Percentiles rank a stretch among this genome's conserved stretches.
Evolutionary conservation across 2,797 vertebrate genomes (phyloP).

Genomic region (Erpetoichthys calabaricus): DNA sequence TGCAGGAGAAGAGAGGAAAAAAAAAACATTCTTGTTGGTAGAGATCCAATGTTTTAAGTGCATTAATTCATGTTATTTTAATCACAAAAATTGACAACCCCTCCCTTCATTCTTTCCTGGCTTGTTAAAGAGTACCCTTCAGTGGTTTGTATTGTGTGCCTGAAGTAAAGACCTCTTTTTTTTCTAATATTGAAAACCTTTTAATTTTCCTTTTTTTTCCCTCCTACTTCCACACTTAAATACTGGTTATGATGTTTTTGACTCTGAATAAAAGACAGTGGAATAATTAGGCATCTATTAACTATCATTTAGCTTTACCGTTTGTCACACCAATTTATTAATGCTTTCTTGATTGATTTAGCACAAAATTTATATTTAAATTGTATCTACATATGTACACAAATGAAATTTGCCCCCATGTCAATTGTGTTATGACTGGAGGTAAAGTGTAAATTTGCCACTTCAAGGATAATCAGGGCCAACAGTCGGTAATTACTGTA

Average conservation of each 20-base stretch:
- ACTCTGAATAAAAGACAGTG: conserved; percentile 4
- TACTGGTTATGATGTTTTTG: conserved; percentile 3
- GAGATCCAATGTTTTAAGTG: background rate
- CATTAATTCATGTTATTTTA: background rate
- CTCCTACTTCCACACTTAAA: background rate
- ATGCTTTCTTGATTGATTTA: conserved; percentile 23
- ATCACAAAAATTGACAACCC: background rate
- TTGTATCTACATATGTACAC: conserved; percentile 32
- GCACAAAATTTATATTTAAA: conserved; percentile 5
- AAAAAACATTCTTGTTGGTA: background rate
- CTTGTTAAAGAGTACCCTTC: background rate
- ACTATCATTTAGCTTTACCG: conserved; percentile 40
- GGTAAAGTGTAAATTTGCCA: conserved; percentile 46
- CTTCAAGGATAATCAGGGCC: conserved; percentile 47
- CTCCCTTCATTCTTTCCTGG: background rate
- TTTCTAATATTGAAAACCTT: conserved; percentile 13
- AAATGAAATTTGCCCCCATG: conserved; percentile 24
- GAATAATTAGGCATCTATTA: conserved; percentile 42
- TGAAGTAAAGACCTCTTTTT: conserved; percentile 6
- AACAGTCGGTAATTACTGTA: conserved; percentile 59
- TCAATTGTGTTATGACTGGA: conserved; percentile 39
- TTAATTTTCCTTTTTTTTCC: no score
- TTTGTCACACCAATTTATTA: conserved; percentile 50
- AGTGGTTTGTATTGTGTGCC: conserved; percentile 3
- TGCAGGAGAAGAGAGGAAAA: background rate